phyloP scores from a whole-genome alignment of 53 echinoderm and acorn worm genomes.

The Mesocentrotus franciscanus region DNA sequence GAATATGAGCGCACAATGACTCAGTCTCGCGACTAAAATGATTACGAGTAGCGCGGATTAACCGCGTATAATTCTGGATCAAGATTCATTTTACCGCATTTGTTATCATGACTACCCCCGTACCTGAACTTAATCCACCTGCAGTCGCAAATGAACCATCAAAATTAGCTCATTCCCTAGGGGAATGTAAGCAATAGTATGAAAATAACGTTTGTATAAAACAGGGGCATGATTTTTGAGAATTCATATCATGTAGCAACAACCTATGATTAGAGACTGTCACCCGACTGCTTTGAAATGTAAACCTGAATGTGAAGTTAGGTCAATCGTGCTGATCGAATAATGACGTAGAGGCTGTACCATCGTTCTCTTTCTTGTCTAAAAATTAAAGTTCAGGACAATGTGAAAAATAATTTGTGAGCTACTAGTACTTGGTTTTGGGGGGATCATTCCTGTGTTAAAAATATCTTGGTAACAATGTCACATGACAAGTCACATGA shows the following conservation, averaged over 20 bases:
- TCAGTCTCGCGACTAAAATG: not conserved
- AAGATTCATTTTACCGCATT: slow-evolving; percentile 1
- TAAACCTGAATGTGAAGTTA: not conserved
- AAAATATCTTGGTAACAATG: too few relatives aligned
- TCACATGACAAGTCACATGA: too few relatives aligned
- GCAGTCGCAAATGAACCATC: slow-evolving; percentile 1
- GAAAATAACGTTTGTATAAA: not conserved
- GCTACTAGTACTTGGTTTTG: too few relatives aligned
- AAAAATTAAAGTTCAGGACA: too few relatives aligned
- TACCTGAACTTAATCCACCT: not conserved
- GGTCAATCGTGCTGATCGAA: not conserved
- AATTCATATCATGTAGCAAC: not conserved
- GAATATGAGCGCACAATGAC: not conserved
- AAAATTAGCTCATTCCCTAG: not conserved
- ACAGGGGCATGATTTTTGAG: too few relatives aligned
- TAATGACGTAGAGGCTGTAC: not conserved
- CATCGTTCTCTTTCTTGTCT: not conserved
- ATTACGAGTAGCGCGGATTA: not conserved
- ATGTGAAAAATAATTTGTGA: too few relatives aligned
- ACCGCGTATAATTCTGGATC: not conserved
- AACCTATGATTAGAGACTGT: not conserved
- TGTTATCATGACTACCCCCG: slow-evolving; percentile 21
- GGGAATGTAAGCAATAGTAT: not conserved
- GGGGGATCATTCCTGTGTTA: too few relatives aligned
- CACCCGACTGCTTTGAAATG: not conserved